Evolutionary conservation across 2,113 vertebrate genomes (phyloP), one percentile per base, ranked within the genome.

Genomic region (Megaleporinus macrocephalus): DNA sequence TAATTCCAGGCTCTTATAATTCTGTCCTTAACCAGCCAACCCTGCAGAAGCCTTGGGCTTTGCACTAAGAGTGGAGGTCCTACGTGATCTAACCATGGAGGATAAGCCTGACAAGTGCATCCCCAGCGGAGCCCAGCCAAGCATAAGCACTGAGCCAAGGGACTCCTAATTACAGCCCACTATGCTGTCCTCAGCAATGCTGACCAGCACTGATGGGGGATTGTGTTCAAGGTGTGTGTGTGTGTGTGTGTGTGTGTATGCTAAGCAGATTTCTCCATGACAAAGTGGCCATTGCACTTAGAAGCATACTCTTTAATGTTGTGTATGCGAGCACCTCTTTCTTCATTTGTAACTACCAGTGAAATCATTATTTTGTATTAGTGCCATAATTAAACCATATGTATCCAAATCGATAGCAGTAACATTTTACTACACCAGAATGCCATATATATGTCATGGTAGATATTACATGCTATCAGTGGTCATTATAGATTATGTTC

Each of bases 111-210:
- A 79, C 61, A 29, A 79, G 85, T 66, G 22, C 30, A 82, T 90
- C 91, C 82, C 90, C 57, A 11, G 27, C 86, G 86, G 90, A 92
- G 89, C 86, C 79, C 71, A 86, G 87, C 71, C 88, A 86, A 92
- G 90, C 91, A 90, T 89, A 91, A 89, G 59, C 76, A 73, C 57
- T 78, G 57, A 73, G 61, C 70, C 51, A 66, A 79, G 26, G 66
- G 83, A 76, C 65, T 79, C 68, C 84, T 92, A 89, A 93, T 91
- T 91, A 92, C 75, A 73, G 77, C 86, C 85, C 88, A 85, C 81
- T 82, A 75, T 88, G 91, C 89, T 89, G 86, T 81, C 87, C 87
- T 91, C 87, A 92, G 89, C 89, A 89, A 86, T 89, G 86, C 90
- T 91, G 90, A 89, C 87, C 87, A 74, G 78, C 84, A 82, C 85